Evolutionary conservation across 2,888 invertebrate species (phyloP), one percentile per base, ranked within the genome.

Genomic region (Drosophila mimica): DNA sequence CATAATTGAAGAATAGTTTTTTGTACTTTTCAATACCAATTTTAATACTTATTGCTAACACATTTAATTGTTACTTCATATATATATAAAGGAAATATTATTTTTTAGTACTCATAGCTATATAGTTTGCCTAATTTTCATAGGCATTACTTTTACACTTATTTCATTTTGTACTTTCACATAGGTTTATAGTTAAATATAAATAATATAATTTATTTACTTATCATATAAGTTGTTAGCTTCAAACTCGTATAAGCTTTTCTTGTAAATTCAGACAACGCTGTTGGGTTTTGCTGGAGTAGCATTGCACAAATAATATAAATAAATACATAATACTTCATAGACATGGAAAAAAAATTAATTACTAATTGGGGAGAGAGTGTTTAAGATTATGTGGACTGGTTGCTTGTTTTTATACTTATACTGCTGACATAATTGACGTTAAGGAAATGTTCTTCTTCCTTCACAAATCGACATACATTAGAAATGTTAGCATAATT

Each of bases 401-500:
- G 59, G 25, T 15, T 69, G 61, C 2, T 43, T n/a, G 20, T 2
- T 6, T 43, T 62, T 61, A 61, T 58, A 43, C 68, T 76, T 83
- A 83, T 83, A 79, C 76, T 85, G 79, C 40, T 69, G 72, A 46
- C 67, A 33, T 40, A 70, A 34, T 74, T 70, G 52, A 72, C 73
- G 64, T 63, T 40, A 48, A 56, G 67, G 67, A 74, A 76, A 53
- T 60, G n/a, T 51, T 48, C 20, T 48, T 59, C 43, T 40, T 20
- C 31, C 20, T n/a, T 52, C 60, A 84, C 33, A 76, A 67, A 65
- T 90, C 83, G 43, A 77, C 79, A 56, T 90, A 88, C 94, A 94
- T 93, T 40, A 94, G 91, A 33, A 85, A 65, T 60, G 93, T 90
- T 8, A 94, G 93, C 46, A 94, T 80, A 33, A 94, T n/a, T n/a